Evolutionary conservation across 2,888 invertebrate genomes (phyloP).

Genomic region (Aethes cnicana): DNA sequence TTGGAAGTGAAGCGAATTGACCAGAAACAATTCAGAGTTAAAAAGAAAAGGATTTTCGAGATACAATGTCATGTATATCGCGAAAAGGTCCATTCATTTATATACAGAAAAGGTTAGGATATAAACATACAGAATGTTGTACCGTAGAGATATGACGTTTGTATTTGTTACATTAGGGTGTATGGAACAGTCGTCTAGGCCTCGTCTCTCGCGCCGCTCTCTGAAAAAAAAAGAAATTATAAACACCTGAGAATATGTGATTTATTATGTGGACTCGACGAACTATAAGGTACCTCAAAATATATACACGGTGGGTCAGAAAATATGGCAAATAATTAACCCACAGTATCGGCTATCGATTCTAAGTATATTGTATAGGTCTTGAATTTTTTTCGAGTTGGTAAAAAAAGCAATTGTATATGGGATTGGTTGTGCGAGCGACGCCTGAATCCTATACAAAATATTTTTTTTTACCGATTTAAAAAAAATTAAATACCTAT

Average conservation of each 20-base stretch:
- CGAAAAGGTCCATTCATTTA: conserved; percentile 18
- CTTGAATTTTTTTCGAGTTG: no score
- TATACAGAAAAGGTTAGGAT: conserved; percentile 21
- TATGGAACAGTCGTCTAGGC: conserved; percentile 67
- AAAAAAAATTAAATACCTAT: no score
- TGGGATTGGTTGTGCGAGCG: no score
- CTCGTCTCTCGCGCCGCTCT: conserved; percentile 63
- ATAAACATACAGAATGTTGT: conserved; percentile 42
- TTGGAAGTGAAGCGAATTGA: conserved; percentile 54
- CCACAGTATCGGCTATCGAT: no score
- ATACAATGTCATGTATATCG: conserved; percentile 24
- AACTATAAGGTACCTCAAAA: neutral
- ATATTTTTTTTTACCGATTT: no score
- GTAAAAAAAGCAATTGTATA: no score
- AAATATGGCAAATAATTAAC: no score
- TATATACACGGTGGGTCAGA: no score
- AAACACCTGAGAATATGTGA: neutral
- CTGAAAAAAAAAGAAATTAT: conserved; percentile 43
- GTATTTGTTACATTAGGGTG: conserved; percentile 49
- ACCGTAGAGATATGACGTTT: conserved; percentile 51
- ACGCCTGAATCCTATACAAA: no score
- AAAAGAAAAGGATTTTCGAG: conserved; percentile 20
- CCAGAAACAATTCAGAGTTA: conserved; percentile 28
- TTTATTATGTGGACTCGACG: no score
- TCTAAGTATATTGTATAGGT: no score